phyloP scores from a whole-genome alignment of 2,888 invertebrate genomes.

The Andricus curvator region DNA sequence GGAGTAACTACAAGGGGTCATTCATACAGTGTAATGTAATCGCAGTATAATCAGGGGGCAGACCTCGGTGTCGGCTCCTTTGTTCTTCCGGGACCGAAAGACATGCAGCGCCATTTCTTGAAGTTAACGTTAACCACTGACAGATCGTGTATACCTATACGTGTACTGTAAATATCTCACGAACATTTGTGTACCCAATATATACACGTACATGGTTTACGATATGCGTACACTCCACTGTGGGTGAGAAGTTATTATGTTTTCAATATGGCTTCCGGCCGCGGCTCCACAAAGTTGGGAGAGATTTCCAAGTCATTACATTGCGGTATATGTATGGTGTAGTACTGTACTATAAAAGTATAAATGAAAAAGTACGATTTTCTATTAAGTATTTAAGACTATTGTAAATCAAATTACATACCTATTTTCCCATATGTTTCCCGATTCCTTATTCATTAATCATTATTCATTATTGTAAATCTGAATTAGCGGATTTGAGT shows the following conservation, averaged over 20 bases:
- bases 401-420: neutral
- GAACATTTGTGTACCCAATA: slow-evolving; percentile 33
- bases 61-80: slow-evolving; percentile 22
- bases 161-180: slow-evolving; percentile 18
- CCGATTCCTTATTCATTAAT: too few relatives aligned
- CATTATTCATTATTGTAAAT: neutral
- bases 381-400: too few relatives aligned
- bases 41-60: slow-evolving; percentile 17
- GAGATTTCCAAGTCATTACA: slow-evolving; percentile 36
- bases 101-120: slow-evolving; percentile 29
- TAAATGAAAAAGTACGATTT: too few relatives aligned
- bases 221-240: slow-evolving; percentile 27
- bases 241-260: slow-evolving; percentile 39
- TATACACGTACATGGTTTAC: slow-evolving; percentile 26
- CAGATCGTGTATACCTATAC: slow-evolving; percentile 16
- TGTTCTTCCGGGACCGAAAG: slow-evolving; percentile 35
- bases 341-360: neutral
- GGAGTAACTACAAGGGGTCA: slow-evolving; percentile 9
- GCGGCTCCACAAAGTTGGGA: slow-evolving; percentile 34
- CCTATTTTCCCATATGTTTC: neutral
- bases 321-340: slow-evolving; percentile 15
- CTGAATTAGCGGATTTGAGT: neutral
- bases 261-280: slow-evolving; percentile 38
- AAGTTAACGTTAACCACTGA: slow-evolving; percentile 39
- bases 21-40: slow-evolving; percentile 32